phyloP scores from a whole-genome alignment of 2,888 invertebrate species.

The Isotomurus palustris region DNA sequence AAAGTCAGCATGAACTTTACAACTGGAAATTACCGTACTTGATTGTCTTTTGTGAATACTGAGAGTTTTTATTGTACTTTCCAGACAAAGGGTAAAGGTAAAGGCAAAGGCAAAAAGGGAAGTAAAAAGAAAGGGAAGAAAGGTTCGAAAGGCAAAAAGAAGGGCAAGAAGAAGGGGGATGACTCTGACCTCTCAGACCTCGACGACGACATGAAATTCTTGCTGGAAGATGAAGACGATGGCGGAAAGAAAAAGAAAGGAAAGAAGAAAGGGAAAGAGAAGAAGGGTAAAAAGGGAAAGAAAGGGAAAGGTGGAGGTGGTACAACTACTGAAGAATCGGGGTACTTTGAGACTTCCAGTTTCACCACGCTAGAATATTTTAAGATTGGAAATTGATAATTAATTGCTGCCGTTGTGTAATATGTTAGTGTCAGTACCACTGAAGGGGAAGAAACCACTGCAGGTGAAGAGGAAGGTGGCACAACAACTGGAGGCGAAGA shows the following conservation, averaged over 20 bases:
- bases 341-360: background rate
- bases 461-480: constrained; percentile 9
- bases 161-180: constrained; percentile 25
- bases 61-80: no score
- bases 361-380: background rate
- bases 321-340: background rate
- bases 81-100: constrained; percentile 2
- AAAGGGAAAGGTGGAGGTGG: constrained; percentile 3
- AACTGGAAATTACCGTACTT: no score
- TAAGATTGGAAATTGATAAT: background rate
- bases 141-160: constrained; percentile 29
- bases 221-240: no score
- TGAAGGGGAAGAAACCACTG: constrained; percentile 5
- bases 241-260: background rate
- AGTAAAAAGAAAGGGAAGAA: constrained; percentile 28
- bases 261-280: constrained; percentile 13
- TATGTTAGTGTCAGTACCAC: no score
- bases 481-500: constrained; percentile 10
- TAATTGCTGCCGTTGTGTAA: background rate
- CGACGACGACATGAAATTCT: no score
- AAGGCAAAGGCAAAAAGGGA: constrained; percentile 1
- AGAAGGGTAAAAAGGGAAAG: background rate
- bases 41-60: no score
- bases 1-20: no score
- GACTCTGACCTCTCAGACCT: no score